Percentiles rank a stretch among this genome's conserved stretches.
phyloP scores from a whole-genome alignment of 2,113 vertebrate genomes.

The Caranx ignobilis region DNA sequence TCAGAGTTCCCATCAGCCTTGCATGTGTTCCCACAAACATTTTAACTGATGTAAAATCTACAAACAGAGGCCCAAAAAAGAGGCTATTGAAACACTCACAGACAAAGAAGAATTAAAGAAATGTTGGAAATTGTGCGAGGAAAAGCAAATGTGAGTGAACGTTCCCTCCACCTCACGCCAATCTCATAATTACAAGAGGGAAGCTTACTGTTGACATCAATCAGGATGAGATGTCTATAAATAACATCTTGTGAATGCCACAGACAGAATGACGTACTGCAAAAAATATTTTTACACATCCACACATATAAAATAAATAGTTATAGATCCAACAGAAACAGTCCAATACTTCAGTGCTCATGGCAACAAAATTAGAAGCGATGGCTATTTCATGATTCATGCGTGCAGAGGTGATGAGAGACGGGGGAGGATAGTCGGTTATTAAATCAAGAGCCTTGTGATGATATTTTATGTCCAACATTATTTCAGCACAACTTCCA shows the following conservation, averaged over 20 bases:
- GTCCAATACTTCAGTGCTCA: conserved; percentile 37
- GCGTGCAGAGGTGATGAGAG: conserved; percentile 59
- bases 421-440: conserved; percentile 49
- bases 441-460: conserved; percentile 55
- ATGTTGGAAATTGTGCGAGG: neutral
- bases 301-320: conserved; percentile 14
- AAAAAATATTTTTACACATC: conserved; percentile 19
- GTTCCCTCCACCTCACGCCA: conserved; percentile 35
- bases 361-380: conserved; percentile 57
- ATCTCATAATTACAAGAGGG: conserved; percentile 25
- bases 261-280: neutral
- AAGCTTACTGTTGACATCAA: conserved; percentile 46
- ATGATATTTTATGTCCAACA: conserved; percentile 53
- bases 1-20: conserved; percentile 81
- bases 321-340: conserved; percentile 3
- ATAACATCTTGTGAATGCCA: conserved; percentile 48
- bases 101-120: conserved; percentile 8
- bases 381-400: conserved; percentile 65
- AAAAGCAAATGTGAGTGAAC: neutral
- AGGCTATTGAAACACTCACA: neutral
- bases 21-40: conserved; percentile 81
- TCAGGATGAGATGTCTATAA: conserved; percentile 44
- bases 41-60: conserved; percentile 73
- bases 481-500: conserved; percentile 55
- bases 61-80: conserved; percentile 50